These are phyloP conservation scores for Pedionomus torquatus DNA, from an alignment of 2,113 vertebrate genomes.

Conservation along the genomic window DNA sequence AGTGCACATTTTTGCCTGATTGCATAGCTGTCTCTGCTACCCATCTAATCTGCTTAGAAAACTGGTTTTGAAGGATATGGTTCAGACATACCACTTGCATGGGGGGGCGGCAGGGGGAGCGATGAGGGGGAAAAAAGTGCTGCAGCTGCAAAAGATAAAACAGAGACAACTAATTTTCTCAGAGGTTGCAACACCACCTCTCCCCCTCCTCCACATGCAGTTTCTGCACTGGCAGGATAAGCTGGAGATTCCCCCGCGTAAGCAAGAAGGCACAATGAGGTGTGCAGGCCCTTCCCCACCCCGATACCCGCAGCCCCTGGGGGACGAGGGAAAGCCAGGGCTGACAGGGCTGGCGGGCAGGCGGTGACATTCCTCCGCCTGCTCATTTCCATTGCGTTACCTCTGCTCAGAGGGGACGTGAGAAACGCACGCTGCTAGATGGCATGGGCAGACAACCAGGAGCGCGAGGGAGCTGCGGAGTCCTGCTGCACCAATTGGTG, in stretches of 20 bases:
- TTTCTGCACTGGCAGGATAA: slow-evolving; percentile 63
- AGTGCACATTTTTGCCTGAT: slow-evolving; percentile 72
- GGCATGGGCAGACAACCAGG: background rate
- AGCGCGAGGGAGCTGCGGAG: background rate
- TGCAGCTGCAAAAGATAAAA: slow-evolving; percentile 74
- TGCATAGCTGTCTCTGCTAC: slow-evolving; percentile 74
- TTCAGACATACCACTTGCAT: slow-evolving; percentile 64
- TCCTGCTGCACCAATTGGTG: slow-evolving; percentile 47
- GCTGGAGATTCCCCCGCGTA: slow-evolving; percentile 62
- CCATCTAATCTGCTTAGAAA: slow-evolving; percentile 75
- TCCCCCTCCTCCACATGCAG: slow-evolving; percentile 58
- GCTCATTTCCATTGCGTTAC: background rate
- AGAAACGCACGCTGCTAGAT: background rate
- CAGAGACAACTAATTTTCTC: slow-evolving; percentile 70
- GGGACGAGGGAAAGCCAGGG: background rate
- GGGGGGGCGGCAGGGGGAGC: background rate
- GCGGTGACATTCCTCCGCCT: background rate
- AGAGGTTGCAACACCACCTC: slow-evolving; percentile 67
- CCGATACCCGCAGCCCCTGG: slow-evolving; percentile 1
- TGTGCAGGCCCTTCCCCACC: slow-evolving; percentile 23
- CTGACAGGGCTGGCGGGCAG: background rate
- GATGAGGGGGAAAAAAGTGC: slow-evolving; percentile 22
- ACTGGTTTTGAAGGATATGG: slow-evolving; percentile 74
- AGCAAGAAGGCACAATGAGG: slow-evolving; percentile 60
- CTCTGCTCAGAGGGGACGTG: background rate